Evolutionary conservation across 2,797 vertebrate species (phyloP).

Genomic region (Rachycentron canadum): DNA sequence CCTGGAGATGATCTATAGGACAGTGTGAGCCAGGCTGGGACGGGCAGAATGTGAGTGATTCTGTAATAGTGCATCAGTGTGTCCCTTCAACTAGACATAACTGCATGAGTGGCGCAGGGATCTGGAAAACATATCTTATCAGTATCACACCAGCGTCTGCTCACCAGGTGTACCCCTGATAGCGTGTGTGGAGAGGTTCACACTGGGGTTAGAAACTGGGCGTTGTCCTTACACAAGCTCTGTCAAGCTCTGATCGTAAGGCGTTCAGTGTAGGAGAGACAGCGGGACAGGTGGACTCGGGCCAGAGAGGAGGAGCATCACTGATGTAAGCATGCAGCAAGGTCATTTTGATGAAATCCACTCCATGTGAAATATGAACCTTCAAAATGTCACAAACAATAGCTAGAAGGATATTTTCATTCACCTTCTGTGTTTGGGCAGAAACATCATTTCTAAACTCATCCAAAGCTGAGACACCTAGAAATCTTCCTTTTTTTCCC

Average conservation of each 20-base stretch:
- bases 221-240: conserved; percentile 21
- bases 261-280: conserved; percentile 1
- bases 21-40: conserved; percentile 32
- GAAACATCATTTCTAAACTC: background rate
- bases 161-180: conserved; percentile 42
- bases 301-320: conserved; percentile 20
- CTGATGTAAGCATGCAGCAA: conserved; percentile 36
- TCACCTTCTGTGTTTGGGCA: conserved; percentile 21
- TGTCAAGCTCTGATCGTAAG: too few relatives aligned
- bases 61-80: conserved; percentile 45
- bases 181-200: conserved; percentile 32
- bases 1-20: conserved; percentile 68
- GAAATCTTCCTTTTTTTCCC: background rate
- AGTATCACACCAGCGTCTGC: conserved; percentile 42
- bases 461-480: background rate
- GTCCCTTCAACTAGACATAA: conserved; percentile 20
- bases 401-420: conserved; percentile 25
- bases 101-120: conserved; percentile 43
- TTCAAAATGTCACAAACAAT: conserved; percentile 31
- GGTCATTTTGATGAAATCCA: conserved; percentile 39
- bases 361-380: conserved; percentile 38
- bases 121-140: conserved; percentile 59
- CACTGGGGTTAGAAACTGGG: conserved; percentile 22
- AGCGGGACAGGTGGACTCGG: conserved; percentile 9
- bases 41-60: conserved; percentile 62